phyloP scores from a whole-genome alignment of 2,797 vertebrate genomes.

The Ibycter americanus region DNA sequence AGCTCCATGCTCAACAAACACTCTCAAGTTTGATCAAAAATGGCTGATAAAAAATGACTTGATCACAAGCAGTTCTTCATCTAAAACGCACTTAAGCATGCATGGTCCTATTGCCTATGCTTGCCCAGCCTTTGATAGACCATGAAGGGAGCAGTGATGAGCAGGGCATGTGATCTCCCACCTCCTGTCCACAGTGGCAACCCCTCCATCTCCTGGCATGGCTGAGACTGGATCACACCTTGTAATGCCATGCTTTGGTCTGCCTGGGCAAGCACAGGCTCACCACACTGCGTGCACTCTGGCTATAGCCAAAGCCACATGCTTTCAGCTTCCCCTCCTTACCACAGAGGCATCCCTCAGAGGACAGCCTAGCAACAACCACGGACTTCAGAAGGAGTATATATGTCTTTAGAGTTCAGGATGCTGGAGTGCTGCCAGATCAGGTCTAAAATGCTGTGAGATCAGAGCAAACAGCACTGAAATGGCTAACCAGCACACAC shows the following conservation, averaged over 20 bases:
- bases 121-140: neutral
- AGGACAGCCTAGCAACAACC: neutral
- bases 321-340: neutral
- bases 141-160: neutral
- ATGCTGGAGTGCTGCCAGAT: neutral
- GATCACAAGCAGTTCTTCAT: neutral
- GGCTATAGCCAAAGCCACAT: neutral
- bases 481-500: neutral
- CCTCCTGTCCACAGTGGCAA: neutral
- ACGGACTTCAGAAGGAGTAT: neutral
- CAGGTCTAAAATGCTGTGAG: neutral
- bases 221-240: neutral
- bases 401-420: neutral
- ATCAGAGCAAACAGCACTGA: neutral
- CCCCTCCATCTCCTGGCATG: neutral
- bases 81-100: neutral
- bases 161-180: neutral
- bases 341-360: neutral
- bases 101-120: rapidly evolving
- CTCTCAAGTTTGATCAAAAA: neutral
- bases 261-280: neutral
- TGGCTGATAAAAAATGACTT: neutral
- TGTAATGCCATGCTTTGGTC: neutral
- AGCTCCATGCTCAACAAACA: neutral
- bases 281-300: rapidly evolving